A percentile compares a stretch with the other conserved stretches of the same genome.
Conservation (phyloP, 2,888 invertebrate species). For the Parnassius orleans region DNA sequence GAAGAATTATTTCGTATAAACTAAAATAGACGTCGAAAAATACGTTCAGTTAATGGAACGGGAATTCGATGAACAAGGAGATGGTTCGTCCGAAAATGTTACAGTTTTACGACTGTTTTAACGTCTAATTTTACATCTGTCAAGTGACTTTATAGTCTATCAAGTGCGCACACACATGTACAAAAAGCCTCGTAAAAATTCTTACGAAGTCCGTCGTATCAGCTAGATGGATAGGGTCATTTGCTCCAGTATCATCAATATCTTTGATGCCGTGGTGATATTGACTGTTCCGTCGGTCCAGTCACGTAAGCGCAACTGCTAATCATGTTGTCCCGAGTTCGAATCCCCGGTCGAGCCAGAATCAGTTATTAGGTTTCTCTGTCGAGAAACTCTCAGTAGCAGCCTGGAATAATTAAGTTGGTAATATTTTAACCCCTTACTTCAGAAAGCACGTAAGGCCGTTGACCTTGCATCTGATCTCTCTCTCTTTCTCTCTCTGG, state of each 20-base stretch:
- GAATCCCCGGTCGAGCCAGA: too few species aligned
- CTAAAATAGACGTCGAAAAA: constrained; percentile 7
- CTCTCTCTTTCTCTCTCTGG: too few species aligned
- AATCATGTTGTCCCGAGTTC: too few species aligned
- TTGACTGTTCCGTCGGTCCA: too few species aligned
- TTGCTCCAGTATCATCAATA: background rate
- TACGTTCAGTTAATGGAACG: constrained; percentile 8
- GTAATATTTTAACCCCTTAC: too few species aligned
- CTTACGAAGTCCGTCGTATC: background rate
- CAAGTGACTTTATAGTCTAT: constrained; percentile 29
- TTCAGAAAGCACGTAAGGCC: too few species aligned
- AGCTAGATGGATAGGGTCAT: background rate
- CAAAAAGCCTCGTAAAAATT: constrained; percentile 18
- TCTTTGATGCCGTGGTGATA: too few species aligned
- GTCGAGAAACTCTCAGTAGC: too few species aligned
- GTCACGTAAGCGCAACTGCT: too few species aligned
- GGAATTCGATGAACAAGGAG: constrained; percentile 1
- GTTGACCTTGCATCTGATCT: too few species aligned
- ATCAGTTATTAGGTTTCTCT: too few species aligned
- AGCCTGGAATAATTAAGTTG: too few species aligned
- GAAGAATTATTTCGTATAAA: constrained; percentile 15
- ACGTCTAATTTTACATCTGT: constrained; percentile 31
- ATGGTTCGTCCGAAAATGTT: constrained; percentile 24
- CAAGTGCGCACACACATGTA: constrained; percentile 23
- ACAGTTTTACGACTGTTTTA: constrained; percentile 20